Evolutionary conservation across 2,113 vertebrate species (phyloP).

Genomic region (Eublepharis macularius): DNA sequence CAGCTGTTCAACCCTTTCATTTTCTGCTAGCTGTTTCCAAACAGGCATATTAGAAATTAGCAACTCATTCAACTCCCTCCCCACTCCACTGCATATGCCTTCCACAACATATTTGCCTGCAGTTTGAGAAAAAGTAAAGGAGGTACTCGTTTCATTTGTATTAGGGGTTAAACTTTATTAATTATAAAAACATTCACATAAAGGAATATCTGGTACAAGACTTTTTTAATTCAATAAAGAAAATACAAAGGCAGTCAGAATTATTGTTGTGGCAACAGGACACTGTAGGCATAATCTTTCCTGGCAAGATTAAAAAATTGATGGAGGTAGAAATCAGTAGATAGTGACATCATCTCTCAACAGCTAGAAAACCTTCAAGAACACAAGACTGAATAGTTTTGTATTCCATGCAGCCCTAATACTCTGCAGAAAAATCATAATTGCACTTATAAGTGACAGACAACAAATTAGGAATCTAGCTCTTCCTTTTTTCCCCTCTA

Average conservation of each 20-base stretch:
- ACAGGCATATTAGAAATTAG: conserved; percentile 34
- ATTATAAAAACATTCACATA: conserved; percentile 56
- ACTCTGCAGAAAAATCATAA: conserved; percentile 66
- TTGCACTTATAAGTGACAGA: conserved; percentile 52
- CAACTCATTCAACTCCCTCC: background rate
- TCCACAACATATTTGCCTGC: background rate
- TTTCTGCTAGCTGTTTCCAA: conserved; percentile 31
- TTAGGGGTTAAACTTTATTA: conserved; percentile 56
- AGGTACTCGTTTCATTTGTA: conserved; percentile 47
- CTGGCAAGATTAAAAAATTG: conserved; percentile 24
- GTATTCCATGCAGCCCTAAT: conserved; percentile 62
- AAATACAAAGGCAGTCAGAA: conserved; percentile 28
- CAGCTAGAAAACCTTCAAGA: conserved; percentile 44
- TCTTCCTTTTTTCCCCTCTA: conserved; percentile 23
- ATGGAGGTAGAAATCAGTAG: conserved; percentile 56
- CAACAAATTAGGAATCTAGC: conserved; percentile 34
- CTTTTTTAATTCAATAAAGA: conserved; percentile 58
- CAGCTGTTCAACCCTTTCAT: conserved; percentile 45
- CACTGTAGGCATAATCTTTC: conserved; percentile 41
- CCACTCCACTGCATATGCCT: background rate
- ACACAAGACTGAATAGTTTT: conserved; percentile 43
- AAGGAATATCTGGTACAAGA: conserved; percentile 48
- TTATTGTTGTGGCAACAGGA: conserved; percentile 55
- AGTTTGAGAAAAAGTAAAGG: conserved; percentile 41
- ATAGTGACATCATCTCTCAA: conserved; percentile 69